These are phyloP conservation scores for Steinernema scapterisci DNA, from an alignment of 2,888 invertebrate genomes.

Conservation along the genomic window DNA sequence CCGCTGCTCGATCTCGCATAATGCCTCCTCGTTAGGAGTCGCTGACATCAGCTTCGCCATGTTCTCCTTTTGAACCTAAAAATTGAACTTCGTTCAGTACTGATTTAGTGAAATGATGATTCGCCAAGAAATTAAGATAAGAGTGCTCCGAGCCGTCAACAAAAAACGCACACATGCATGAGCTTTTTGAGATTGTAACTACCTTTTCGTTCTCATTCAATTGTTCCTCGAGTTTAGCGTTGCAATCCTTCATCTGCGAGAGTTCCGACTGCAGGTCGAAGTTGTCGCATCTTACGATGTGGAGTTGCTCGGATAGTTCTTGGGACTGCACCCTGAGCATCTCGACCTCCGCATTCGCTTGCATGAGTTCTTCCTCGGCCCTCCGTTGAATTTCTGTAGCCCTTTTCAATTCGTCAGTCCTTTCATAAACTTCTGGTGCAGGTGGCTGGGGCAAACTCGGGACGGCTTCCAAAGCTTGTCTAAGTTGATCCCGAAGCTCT, in stretches of 20 bases:
- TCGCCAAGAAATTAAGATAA: too few species aligned
- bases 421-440: neutral
- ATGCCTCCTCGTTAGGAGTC: too few species aligned
- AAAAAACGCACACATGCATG: too few species aligned
- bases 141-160: too few species aligned
- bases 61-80: too few species aligned
- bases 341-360: neutral
- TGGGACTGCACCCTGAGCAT: constrained; percentile 19
- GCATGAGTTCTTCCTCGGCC: neutral
- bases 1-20: too few species aligned
- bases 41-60: too few species aligned
- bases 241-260: neutral
- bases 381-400: neutral
- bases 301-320: constrained; percentile 38
- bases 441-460: too few species aligned
- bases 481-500: constrained; percentile 25
- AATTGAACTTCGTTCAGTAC: too few species aligned
- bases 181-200: too few species aligned
- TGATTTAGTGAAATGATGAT: too few species aligned
- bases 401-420: neutral
- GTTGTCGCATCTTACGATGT: constrained; percentile 45
- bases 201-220: constrained; percentile 34
- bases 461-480: neutral
- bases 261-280: constrained; percentile 43
- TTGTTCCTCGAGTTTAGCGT: constrained; percentile 33